Conservation (phyloP, 2,888 invertebrate species). For the Myopa testacea region DNA sequence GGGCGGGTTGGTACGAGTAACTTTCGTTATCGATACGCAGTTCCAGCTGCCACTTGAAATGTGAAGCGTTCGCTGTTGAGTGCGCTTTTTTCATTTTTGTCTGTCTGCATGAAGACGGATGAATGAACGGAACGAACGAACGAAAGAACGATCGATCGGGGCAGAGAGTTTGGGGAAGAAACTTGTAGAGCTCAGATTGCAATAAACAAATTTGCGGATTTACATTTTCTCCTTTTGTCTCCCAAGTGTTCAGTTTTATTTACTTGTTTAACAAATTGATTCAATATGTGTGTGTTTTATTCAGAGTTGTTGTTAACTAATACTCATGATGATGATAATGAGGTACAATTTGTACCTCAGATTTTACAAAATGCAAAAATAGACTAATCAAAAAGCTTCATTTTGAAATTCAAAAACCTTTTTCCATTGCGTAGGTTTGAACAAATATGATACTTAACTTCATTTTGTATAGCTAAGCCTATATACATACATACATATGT, state of each 20-base stretch:
- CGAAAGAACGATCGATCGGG: neutral
- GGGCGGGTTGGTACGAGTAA: neutral
- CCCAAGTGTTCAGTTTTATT: neutral
- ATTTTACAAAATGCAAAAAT: neutral
- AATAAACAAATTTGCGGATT: conserved; percentile 20
- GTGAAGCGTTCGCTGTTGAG: conserved; percentile 20
- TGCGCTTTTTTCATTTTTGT: conserved; percentile 7
- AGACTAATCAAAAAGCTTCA: no score
- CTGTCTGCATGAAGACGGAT: conserved; percentile 1
- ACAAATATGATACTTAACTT: no score
- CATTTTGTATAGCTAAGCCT: no score
- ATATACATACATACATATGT: no score
- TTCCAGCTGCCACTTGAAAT: conserved; percentile 36
- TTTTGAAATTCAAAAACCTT: no score
- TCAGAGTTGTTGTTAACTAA: conserved; percentile 31
- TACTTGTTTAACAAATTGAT: conserved; percentile 23
- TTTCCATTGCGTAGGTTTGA: no score
- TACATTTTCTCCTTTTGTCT: conserved; percentile 1
- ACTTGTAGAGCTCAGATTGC: conserved; percentile 15
- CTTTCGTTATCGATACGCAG: conserved; percentile 28
- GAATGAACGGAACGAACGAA: neutral
- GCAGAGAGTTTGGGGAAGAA: neutral
- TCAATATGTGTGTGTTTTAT: conserved; percentile 17
- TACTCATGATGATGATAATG: no score
- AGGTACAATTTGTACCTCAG: neutral